Base-by-base conservation (phyloP, 2,797 vertebrate genomes). In the Schizopygopsis pylzovi region DNA sequence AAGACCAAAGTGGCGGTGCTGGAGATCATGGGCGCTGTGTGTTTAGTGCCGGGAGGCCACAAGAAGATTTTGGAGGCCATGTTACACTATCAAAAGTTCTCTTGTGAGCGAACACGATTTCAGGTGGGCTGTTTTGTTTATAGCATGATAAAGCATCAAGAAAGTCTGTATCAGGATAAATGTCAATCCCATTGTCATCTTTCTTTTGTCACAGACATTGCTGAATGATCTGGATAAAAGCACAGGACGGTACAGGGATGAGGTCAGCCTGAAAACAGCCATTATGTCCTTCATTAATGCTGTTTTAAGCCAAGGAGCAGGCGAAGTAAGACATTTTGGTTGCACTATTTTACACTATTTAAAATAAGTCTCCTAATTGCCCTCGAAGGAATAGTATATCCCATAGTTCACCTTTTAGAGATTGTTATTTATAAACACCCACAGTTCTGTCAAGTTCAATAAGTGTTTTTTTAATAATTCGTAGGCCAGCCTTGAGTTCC, bases 251-350 rank as follows among this genome's bases (percentile, higher is more conserved):
- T 99, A 99, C 94, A 96, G 97, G 56, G 98, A 99, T 33, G 98
- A 99, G 95, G 98, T 99, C 93, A 99, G 93, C 94, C 95, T 99
- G 88, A 99, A 99, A 94, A 99, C 98, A 2, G 98, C 98, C 88
- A 99, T 99, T 93, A 99, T 99, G 98, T 99, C 98, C 89, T 99
- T 99, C 92, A 99, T 99, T 90, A 99, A 99, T 0, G 98, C 98
- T 0, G 97, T 99, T 88, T 95, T 99, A 85, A 99, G 98, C 90
- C 98, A 99, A 93, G 98, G 98, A 2, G 97, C 98, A 3, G 98
- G 97, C 88, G 97, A 98, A 97, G 98, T 99, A 92, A 96, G 95
- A 12, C 10, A 78, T 71, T 16, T 33, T 37, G 15, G 47, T 11
- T 37, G 72, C 28, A 41, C 39, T 41, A 41, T 84, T 54, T 68